Conservation (phyloP, 2,797 vertebrate genomes). For the Falco novaeseelandiae region DNA sequence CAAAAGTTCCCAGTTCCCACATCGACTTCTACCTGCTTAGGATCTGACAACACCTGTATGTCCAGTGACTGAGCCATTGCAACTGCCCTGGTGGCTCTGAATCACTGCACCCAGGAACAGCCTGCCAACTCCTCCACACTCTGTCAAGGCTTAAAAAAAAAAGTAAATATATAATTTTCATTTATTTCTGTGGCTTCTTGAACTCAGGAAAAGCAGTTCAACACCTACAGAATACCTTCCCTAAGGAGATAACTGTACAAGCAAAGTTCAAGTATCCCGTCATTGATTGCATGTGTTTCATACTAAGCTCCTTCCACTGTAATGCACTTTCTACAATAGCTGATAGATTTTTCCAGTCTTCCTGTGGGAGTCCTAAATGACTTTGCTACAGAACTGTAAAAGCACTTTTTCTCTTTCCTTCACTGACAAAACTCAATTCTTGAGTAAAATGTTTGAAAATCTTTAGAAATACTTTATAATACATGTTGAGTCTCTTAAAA, state of each 20-base stretch:
- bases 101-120: conserved; percentile 6
- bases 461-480: background rate
- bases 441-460: conserved; percentile 12
- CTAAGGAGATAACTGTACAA: conserved; percentile 66
- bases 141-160: background rate
- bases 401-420: conserved; percentile 2
- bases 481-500: background rate
- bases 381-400: conserved; percentile 37
- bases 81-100: background rate
- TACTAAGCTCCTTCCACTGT: conserved; percentile 66
- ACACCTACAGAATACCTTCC: conserved; percentile 52
- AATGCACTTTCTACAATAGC: conserved; percentile 66
- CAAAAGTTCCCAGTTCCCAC: background rate
- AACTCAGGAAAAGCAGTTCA: conserved; percentile 58
- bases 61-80: background rate
- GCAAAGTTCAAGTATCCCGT: conserved; percentile 69
- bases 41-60: background rate
- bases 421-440: background rate
- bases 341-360: conserved; percentile 67
- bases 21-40: background rate
- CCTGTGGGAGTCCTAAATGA: conserved; percentile 63
- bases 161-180: background rate
- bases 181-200: conserved; percentile 56
- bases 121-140: conserved; percentile 4
- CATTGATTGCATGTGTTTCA: conserved; percentile 68